Evolutionary conservation across 2,797 vertebrate genomes (phyloP), one percentile per base, ranked within the genome.

Genomic region (Capromys pilorides): DNA sequence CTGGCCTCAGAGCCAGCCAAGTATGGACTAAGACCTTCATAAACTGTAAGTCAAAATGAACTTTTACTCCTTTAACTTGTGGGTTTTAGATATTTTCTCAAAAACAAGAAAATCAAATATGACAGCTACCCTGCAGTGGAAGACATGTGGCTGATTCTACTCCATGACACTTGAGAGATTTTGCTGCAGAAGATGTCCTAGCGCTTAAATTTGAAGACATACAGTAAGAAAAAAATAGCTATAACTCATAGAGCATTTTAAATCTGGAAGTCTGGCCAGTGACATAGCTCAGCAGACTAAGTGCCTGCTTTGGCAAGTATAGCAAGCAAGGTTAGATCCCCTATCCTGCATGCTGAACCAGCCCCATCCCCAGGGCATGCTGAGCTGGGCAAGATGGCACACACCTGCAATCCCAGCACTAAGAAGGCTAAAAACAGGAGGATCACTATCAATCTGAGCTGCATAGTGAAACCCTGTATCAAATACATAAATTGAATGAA

Each of bases 211-310:
- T 36, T 80, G 92, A 93, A 95, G n/a, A 51, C 57, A 51, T 26
- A 24, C 57, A 41, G 33, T 73, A 95, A 87, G 19, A 77, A 57
- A 49, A 86, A 95, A 92, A 61, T 87, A 95, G 91, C 87, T 92
- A 59, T 61, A 93, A 93, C 57, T 92, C 51, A 71, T 4, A 62
- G 39, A 88, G 18, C 73, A 80, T 66, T 94, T 95, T 61, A 49
- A 83, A 81, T 87, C 73, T 81, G 49, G 16, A 93, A 88, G 88
- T 92, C 85, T 80, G 54, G 54, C 14, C 14, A 16, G 54, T 19
- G 54, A 57, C 14, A 57, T 57, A 57, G 16, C 54, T 57, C 54
- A 57, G 54, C 4, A 16, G 16, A 57, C 16, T 57, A 57, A 57
- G 54, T 4, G 18, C 16, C 54, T 57, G 14, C 54, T 57, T 57